Conservation (phyloP, 2,113 vertebrate species). For the Lycocorax pyrrhopterus region DNA sequence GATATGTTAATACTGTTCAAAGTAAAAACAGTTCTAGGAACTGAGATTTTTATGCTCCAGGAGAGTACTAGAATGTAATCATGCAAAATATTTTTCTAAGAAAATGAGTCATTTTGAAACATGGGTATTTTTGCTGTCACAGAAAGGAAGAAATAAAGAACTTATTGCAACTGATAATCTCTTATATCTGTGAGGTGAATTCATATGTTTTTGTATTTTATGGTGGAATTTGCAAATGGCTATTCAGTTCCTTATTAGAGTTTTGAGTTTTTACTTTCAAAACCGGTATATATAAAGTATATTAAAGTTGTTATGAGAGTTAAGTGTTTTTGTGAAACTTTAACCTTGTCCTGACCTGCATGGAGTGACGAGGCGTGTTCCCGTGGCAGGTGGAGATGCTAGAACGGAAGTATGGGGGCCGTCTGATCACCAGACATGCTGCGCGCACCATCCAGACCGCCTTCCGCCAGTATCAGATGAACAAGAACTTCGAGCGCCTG, state of each 20-base stretch:
- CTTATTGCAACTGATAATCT: neutral
- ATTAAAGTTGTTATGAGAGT: neutral
- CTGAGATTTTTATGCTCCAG: neutral
- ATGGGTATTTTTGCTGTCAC: neutral
- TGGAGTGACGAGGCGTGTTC: neutral
- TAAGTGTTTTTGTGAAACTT: neutral
- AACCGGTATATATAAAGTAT: neutral
- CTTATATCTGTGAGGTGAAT: neutral
- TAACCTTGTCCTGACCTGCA: neutral
- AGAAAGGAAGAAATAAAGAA: neutral
- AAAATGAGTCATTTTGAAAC: neutral
- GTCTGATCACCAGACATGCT: slow-evolving; percentile 96
- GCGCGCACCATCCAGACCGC: slow-evolving; percentile 97
- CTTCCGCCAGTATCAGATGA: slow-evolving; percentile 99
- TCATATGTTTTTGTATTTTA: neutral
- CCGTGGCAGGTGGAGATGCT: slow-evolving; percentile 93
- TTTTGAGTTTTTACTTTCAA: neutral
- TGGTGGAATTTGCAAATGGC: neutral
- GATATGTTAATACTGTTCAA: neutral
- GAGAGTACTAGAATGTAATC: neutral
- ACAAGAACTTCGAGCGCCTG: slow-evolving; percentile 97
- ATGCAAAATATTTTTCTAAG: neutral
- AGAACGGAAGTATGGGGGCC: slow-evolving; percentile 97
- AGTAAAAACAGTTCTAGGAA: neutral
- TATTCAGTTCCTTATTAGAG: rapidly evolving